phyloP scores from a whole-genome alignment of 1,140 invertebrate species.

The Gonatopus flavifemur region DNA sequence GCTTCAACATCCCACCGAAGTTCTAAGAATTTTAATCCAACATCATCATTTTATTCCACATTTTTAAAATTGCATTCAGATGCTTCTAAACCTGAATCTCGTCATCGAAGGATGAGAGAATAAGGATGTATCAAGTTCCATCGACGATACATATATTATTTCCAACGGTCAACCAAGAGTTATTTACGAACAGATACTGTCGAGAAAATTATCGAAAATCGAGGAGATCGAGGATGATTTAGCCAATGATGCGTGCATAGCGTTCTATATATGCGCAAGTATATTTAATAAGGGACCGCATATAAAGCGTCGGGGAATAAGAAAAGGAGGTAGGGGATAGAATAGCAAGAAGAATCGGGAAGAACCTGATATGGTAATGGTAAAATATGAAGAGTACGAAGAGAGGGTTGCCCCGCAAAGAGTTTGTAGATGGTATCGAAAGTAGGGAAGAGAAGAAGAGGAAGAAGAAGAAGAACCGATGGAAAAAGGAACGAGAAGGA shows the following conservation, averaged over 20 bases:
- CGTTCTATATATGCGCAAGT: constrained; percentile 16
- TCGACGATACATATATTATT: too few species aligned
- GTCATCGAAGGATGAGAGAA: not conserved
- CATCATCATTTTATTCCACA: too few species aligned
- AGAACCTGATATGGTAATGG: constrained; percentile 47
- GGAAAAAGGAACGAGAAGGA: constrained; percentile 22
- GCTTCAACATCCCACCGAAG: too few species aligned
- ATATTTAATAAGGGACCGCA: constrained; percentile 34
- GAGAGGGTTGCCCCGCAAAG: constrained; percentile 19
- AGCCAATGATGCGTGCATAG: constrained; percentile 15
- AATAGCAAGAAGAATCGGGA: constrained; percentile 16
- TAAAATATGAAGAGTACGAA: constrained; percentile 35
- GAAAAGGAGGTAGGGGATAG: not conserved
- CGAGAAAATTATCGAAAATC: not conserved
- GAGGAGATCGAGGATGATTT: constrained; percentile 11
- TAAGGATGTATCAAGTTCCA: too few species aligned
- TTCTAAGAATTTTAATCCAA: too few species aligned
- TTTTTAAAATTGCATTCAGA: too few species aligned
- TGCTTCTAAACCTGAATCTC: too few species aligned
- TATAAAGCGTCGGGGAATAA: constrained; percentile 4
- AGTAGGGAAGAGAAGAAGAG: constrained; percentile 36
- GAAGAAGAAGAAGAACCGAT: constrained; percentile 34
- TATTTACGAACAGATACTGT: too few species aligned
- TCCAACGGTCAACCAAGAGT: too few species aligned
- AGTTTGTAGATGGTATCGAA: constrained; percentile 38